phyloP scores from a whole-genome alignment of 2,113 vertebrate genomes.

The Copsychus sechellarum region DNA sequence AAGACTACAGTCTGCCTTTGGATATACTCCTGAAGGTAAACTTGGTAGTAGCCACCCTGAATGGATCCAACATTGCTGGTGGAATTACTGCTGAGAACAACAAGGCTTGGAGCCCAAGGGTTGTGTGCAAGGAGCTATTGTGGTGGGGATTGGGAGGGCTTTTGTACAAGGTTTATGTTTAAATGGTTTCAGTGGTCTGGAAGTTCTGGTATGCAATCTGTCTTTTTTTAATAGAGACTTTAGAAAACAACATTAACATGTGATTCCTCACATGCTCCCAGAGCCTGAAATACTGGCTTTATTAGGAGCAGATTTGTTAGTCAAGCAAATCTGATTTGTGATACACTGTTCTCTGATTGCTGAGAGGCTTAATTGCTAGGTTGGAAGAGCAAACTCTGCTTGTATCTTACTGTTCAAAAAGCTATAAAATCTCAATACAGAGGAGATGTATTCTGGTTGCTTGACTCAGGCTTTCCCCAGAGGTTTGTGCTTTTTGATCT shows the following conservation, averaged over 20 bases:
- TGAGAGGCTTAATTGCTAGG: neutral
- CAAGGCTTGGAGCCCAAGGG: neutral
- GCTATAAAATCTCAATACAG: neutral
- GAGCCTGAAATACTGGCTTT: constrained; percentile 44
- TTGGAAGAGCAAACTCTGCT: neutral
- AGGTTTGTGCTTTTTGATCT: neutral
- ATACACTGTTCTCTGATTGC: neutral
- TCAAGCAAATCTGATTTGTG: constrained; percentile 4
- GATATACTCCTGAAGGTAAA: neutral
- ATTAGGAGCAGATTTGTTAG: constrained; percentile 12
- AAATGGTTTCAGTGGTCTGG: neutral
- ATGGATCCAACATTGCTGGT: neutral
- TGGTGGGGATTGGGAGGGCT: neutral
- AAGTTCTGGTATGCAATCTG: constrained; percentile 2
- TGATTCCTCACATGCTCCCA: constrained; percentile 37
- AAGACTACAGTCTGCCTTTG: neutral
- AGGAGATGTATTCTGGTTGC: neutral
- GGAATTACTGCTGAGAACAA: neutral
- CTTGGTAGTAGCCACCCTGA: neutral
- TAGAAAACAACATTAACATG: neutral
- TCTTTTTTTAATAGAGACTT: neutral
- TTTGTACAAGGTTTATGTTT: neutral
- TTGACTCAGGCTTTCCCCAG: neutral
- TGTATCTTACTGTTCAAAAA: neutral
- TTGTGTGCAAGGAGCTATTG: neutral